Conservation (phyloP, 2,888 invertebrate genomes). For the Labia minor region DNA sequence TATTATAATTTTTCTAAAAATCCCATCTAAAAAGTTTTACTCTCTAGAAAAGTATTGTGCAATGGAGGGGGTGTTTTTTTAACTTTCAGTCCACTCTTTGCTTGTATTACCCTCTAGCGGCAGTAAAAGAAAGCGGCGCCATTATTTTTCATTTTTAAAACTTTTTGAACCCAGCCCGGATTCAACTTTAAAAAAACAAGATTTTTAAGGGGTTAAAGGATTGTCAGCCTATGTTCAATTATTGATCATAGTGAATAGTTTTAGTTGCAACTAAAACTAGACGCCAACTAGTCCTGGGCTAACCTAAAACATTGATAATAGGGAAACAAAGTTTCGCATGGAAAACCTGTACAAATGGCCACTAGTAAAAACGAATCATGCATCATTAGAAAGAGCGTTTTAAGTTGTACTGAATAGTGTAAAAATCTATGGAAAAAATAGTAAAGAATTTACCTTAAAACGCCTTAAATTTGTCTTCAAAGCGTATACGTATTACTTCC, state of each 20-base stretch:
- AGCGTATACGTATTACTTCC: conserved; percentile 13
- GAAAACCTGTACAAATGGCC: neutral
- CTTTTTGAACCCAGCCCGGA: neutral
- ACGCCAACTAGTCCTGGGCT: neutral
- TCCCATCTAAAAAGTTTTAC: too few relatives aligned
- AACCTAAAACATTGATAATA: neutral
- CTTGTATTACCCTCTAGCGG: conserved; percentile 13
- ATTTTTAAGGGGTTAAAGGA: neutral
- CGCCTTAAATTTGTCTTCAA: conserved; percentile 13
- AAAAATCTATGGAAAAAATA: neutral
- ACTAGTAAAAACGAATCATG: neutral
- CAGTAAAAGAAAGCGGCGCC: neutral
- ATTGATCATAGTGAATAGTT: neutral
- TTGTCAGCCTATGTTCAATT: neutral
- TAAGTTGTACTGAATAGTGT: neutral
- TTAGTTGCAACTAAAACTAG: neutral
- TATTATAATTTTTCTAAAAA: too few relatives aligned
- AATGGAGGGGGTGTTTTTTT: too few relatives aligned
- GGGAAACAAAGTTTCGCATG: neutral
- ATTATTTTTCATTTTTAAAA: conserved; percentile 13
- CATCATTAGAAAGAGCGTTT: neutral
- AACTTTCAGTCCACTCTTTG: neutral
- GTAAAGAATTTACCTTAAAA: neutral
- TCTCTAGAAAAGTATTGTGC: too few relatives aligned
- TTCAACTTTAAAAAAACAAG: neutral